A percentile compares a stretch with the other conserved stretches of the same genome.
Evolutionary conservation across 2,888 invertebrate species (phyloP).

Genomic region (Muscina levida): DNA sequence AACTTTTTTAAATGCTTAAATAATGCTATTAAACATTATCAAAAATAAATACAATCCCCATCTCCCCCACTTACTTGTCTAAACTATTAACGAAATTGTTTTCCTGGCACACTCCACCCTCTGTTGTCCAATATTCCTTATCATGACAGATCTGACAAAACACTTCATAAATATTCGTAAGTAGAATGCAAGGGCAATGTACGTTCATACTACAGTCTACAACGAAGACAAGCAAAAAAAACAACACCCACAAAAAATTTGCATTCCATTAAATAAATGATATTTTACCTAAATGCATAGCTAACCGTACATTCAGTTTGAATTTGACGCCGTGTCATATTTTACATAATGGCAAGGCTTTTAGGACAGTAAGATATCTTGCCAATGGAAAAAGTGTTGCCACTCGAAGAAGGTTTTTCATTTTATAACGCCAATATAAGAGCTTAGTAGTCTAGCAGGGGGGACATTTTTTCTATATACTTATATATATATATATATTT

Average conservation of each 20-base stretch:
- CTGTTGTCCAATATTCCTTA: too few relatives aligned
- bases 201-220: background rate
- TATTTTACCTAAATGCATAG: constrained; percentile 54
- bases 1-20: too few relatives aligned
- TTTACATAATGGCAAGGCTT: constrained; percentile 8
- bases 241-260: constrained; percentile 48
- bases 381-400: too few relatives aligned
- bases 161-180: constrained; percentile 41
- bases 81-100: too few relatives aligned
- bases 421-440: too few relatives aligned
- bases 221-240: background rate
- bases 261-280: constrained; percentile 66
- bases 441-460: too few relatives aligned
- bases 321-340: constrained; percentile 56
- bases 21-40: too few relatives aligned
- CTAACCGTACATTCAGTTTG: constrained; percentile 63
- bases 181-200: constrained; percentile 4
- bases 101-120: too few relatives aligned
- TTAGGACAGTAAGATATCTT: background rate
- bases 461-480: background rate
- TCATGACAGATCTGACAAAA: background rate
- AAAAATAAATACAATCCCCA: too few relatives aligned
- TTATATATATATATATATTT: constrained; percentile 30
- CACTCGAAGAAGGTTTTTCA: too few relatives aligned
- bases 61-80: too few relatives aligned